Evolutionary conservation across 1,140 invertebrate species (phyloP).

Genomic region (Aphidius gifuensis): DNA sequence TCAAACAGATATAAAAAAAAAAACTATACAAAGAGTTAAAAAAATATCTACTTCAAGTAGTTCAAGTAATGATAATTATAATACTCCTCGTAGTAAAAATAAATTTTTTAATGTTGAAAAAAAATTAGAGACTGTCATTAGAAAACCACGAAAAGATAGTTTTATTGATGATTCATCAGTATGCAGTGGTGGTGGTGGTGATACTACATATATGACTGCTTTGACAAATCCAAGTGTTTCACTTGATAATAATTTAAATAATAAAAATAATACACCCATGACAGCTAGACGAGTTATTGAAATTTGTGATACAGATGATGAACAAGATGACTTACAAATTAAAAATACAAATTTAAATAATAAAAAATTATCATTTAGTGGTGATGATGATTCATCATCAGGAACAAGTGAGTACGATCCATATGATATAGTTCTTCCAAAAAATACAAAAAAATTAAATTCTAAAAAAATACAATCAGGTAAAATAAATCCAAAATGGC

Average conservation of each 20-base stretch:
- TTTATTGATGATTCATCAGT: conserved; percentile 11
- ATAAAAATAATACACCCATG: conserved; percentile 17
- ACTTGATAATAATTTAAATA: no score
- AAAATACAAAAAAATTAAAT: conserved; percentile 16
- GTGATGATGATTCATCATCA: conserved; percentile 25
- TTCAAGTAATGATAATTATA: conserved; percentile 1
- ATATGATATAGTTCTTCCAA: conserved; percentile 42
- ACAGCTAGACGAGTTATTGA: conserved; percentile 30
- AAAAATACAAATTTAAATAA: conserved; percentile 20
- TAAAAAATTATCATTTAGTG: conserved; percentile 39
- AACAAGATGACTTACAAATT: conserved; percentile 22
- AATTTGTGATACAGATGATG: conserved; percentile 44
- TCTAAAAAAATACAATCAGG: conserved; percentile 14
- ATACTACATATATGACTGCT: conserved; percentile 12
- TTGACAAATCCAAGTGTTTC: conserved; percentile 16
- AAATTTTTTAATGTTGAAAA: conserved; percentile 33
- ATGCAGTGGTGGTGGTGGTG: conserved; percentile 2
- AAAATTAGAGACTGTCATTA: conserved; percentile 24
- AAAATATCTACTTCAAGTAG: background rate
- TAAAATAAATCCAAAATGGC: conserved; percentile 23
- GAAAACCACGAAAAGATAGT: conserved; percentile 3
- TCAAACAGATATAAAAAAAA: conserved; percentile 40
- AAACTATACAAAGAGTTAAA: background rate
- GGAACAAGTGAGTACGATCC: conserved; percentile 53
- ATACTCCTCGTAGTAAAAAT: conserved; percentile 26